Evolutionary conservation across 2,888 invertebrate species (phyloP).

Genomic region (Cheilosia vulpina): DNA sequence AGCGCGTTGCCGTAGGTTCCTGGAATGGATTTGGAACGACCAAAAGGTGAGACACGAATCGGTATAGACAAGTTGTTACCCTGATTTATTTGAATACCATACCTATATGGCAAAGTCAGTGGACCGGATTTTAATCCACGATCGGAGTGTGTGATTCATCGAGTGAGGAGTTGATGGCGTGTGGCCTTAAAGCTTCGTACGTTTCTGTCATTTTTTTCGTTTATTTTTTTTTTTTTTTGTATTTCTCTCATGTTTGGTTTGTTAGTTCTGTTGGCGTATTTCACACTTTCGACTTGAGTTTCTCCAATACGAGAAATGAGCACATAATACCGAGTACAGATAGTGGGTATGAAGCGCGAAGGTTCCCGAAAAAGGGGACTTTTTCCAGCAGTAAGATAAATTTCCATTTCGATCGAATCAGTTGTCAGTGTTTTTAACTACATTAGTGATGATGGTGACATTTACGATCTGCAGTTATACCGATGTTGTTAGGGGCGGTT

Average conservation of each 20-base stretch:
- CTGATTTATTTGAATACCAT: conserved; percentile 46
- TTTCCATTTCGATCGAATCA: background rate
- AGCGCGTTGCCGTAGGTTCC: conserved; percentile 30
- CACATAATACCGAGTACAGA: background rate
- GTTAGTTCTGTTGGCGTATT: too few relatives aligned
- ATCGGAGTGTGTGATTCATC: conserved; percentile 24
- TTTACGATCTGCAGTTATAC: background rate
- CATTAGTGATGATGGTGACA: background rate
- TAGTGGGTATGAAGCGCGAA: background rate
- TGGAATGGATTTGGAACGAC: conserved; percentile 7
- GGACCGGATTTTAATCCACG: conserved; percentile 43
- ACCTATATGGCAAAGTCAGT: conserved; percentile 24
- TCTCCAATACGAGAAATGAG: conserved; percentile 10
- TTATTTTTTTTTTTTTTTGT: background rate
- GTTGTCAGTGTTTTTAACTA: background rate
- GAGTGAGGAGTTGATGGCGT: conserved; percentile 1
- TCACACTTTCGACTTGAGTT: conserved; percentile 32
- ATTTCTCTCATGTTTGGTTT: too few relatives aligned
- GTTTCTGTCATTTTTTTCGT: too few relatives aligned
- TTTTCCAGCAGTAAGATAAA: conserved; percentile 3
- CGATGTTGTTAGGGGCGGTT: background rate
- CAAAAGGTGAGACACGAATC: background rate
- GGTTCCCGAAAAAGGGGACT: background rate
- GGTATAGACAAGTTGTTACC: conserved; percentile 25
- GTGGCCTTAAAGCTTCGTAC: conserved; percentile 40